Evolutionary conservation across 2,797 vertebrate species (phyloP), one percentile per base, ranked within the genome.

Genomic region (Myotis vivesi): DNA sequence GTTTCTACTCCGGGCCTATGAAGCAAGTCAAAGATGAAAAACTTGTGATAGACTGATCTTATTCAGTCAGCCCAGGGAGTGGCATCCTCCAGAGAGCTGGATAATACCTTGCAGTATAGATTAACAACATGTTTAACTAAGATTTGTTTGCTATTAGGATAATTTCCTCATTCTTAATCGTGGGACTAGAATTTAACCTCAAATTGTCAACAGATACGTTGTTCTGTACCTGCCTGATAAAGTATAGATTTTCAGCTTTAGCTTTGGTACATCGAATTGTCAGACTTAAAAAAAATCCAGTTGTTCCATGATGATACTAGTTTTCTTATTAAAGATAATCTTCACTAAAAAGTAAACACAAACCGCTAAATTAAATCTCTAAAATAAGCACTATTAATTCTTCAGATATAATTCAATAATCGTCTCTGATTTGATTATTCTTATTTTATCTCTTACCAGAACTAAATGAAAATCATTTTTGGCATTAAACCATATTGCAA

Each of bases 81-180:
- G 79, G 85, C 62, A 93, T 96, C 87, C 96, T 97, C 97, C 76
- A 95, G 97, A 96, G 97, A 97, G 87, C 53, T 91, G 80, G 97
- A 89, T 96, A 97, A 95, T 96, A 96, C 96, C 94, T 97, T 94
- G 77, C 97, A 97, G 96, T 97, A 96, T 82, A 96, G 97, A 97
- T 98, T 97, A 98, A 95, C 95, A 97, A 82, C 82, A 95, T 97
- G 96, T 98, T 98, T 97, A 97, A 98, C 96, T 98, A 98, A 98
- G 96, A 97, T 97, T 96, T 96, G 94, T 98, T 98, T 97, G 97
- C 96, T 97, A 46, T 96, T 94, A 97, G 92, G 95, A 98, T 97
- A 91, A 95, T 92, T 97, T 96, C 94, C 96, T 97, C 97, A 95
- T 98, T 98, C 97, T 97, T 98, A 98, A 97, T 98, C 96, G 75